phyloP scores from a whole-genome alignment of 2,888 invertebrate species.

The Ferdinandea cuprea region DNA sequence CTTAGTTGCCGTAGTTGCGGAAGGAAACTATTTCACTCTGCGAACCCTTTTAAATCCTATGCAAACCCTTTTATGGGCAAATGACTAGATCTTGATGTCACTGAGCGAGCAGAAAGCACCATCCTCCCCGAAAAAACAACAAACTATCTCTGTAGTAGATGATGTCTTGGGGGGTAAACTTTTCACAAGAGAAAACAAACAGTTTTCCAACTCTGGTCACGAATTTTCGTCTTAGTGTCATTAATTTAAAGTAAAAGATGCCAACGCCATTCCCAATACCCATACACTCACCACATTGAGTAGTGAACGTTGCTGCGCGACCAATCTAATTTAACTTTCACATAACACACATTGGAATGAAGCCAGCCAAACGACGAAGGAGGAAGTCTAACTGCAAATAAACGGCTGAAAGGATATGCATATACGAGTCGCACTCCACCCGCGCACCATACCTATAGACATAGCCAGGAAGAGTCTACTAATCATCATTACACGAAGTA shows the following conservation, averaged over 20 bases:
- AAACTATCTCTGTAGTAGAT: conserved; percentile 41
- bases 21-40: conserved; percentile 46
- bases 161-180: conserved; percentile 30
- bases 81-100: conserved; percentile 39
- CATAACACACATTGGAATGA: conserved; percentile 48
- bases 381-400: not conserved
- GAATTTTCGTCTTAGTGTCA: conserved; percentile 63
- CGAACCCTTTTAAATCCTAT: conserved; percentile 47
- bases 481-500: conserved; percentile 63
- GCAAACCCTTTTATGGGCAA: conserved; percentile 41
- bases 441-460: too few species aligned
- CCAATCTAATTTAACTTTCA: conserved; percentile 71
- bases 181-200: conserved; percentile 24
- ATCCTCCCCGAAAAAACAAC: too few species aligned
- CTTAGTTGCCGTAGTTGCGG: conserved; percentile 69
- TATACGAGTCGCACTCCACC: not conserved
- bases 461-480: conserved; percentile 43
- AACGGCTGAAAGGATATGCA: conserved; percentile 42
- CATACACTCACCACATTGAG: conserved; percentile 53
- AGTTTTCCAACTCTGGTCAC: conserved; percentile 67
- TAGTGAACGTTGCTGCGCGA: conserved; percentile 53
- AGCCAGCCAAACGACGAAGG: not conserved
- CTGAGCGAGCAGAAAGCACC: conserved; percentile 6
- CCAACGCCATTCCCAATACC: conserved; percentile 42
- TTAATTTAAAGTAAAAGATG: conserved; percentile 70